Evolutionary conservation across 2,113 vertebrate genomes (phyloP).

Genomic region (Percina caprodes): DNA sequence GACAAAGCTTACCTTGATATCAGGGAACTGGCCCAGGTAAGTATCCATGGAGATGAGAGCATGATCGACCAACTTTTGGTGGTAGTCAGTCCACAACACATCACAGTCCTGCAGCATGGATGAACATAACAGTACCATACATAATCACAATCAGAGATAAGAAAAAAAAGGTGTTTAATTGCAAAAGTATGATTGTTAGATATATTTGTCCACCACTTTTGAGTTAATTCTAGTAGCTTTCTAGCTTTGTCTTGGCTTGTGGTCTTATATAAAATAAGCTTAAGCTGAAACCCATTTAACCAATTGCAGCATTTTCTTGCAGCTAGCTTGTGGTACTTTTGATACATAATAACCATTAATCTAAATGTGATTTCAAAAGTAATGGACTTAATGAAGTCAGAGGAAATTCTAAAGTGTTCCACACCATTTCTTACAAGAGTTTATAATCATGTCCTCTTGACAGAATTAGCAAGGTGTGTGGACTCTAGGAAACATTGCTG

Average conservation of each 20-base stretch:
- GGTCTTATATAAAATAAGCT: conserved; percentile 1
- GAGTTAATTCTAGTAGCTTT: conserved; percentile 1
- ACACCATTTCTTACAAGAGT: not conserved
- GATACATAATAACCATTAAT: conserved; percentile 4
- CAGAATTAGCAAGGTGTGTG: no score
- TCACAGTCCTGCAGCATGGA: conserved; percentile 90
- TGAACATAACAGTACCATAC: not conserved
- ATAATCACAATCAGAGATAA: conserved; percentile 26
- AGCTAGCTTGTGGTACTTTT: not conserved
- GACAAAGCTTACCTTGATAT: conserved; percentile 90
- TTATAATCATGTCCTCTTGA: not conserved
- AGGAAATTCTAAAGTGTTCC: not conserved
- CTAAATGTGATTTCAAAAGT: not conserved
- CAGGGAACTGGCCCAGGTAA: conserved; percentile 97
- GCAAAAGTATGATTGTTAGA: not conserved
- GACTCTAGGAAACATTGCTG: not conserved
- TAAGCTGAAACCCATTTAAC: not conserved
- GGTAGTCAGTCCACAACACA: conserved; percentile 96
- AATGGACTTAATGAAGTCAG: not conserved
- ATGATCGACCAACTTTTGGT: conserved; percentile 98
- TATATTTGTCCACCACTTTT: not conserved
- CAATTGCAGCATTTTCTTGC: conserved; percentile 14
- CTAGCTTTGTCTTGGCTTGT: not conserved
- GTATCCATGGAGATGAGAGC: conserved; percentile 99
- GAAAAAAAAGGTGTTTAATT: not conserved